Base-by-base conservation (phyloP, 1,140 invertebrate genomes). In the Aradophagus sp. region DNA sequence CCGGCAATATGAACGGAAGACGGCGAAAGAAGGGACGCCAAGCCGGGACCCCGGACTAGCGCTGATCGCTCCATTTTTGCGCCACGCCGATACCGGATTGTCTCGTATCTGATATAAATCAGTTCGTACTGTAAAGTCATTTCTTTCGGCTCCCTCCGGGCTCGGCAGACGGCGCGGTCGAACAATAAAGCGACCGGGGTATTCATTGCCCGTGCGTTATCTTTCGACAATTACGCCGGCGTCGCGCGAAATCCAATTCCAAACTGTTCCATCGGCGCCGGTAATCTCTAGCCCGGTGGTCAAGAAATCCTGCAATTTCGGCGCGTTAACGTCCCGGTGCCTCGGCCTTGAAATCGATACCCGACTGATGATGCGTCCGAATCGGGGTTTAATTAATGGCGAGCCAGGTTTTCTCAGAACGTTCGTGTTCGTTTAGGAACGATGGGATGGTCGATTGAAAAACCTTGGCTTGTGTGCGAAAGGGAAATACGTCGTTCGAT, bases 351-450 rank as follows among this genome's bases (percentile, higher is more conserved):
- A 29, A 62, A 74, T 74, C 62, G 41, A 74, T 71, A 56, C 66
- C 29, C 44, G 6, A 35, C 16, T 42, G 66, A 50, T 59, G 63
- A 69, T 35, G 34, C 62, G 42, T 38, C 41, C 26, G 67, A 75
- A 77, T 55, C n/a, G 53, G 63, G 35, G 75, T 76, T 81, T 81
- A 83, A 82, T 82, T 81, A 83, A 80, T 63, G 63, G 55, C 66
- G 29, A 62, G 68, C 39, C 2, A 8, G 36, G 74, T 80, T 80
- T 78, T 78, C 75, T 27, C 11, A n/a, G 20, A 12, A n/a, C n/a
- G n/a, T n/a, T n/a, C n/a, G n/a, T n/a, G n/a, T n/a, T n/a, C n/a
- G n/a, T n/a, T n/a, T n/a, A n/a, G n/a, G n/a, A n/a, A n/a, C n/a
- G n/a, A n/a, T n/a, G n/a, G n/a, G n/a, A n/a, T n/a, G n/a, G n/a